These are phyloP conservation scores for Liposcelis brunnea DNA, from an alignment of 2,888 invertebrate species.

Conservation along the genomic window DNA sequence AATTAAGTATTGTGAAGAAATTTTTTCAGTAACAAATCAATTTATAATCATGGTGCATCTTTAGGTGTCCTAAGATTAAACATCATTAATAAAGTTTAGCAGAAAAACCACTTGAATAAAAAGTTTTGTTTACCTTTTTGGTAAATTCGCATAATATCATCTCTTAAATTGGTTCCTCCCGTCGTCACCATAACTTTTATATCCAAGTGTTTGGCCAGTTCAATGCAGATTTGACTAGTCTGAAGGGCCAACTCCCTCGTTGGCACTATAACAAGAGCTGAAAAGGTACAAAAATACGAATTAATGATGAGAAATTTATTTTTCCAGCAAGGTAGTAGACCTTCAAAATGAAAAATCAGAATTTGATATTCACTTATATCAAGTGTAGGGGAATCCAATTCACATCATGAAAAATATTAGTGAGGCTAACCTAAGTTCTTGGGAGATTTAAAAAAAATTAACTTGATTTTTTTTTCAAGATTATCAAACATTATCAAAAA, in stretches of 20 bases:
- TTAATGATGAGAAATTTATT: no score
- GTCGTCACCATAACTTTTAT: slow-evolving; percentile 99
- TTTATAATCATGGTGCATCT: slow-evolving; percentile 6
- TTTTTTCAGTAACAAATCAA: slow-evolving; percentile 4
- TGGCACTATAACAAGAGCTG: slow-evolving; percentile 91
- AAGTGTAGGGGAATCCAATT: no score
- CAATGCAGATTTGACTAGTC: slow-evolving; percentile 99
- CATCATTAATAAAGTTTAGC: slow-evolving; percentile 1
- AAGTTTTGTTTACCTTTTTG: slow-evolving; percentile 92
- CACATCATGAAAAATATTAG: no score
- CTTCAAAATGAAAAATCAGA: no score
- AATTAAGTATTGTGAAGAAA: not conserved
- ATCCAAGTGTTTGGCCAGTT: slow-evolving; percentile 92
- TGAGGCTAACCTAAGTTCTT: no score
- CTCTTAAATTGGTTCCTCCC: slow-evolving; percentile 92
- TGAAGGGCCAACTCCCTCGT: slow-evolving; percentile 97
- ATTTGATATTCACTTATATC: no score
- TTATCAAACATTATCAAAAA: no score
- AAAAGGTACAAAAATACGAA: slow-evolving; percentile 16
- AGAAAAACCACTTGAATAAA: no score
- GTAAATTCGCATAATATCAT: slow-evolving; percentile 98
- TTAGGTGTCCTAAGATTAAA: slow-evolving; percentile 7
- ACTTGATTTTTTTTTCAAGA: no score
- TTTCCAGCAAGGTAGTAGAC: no score
- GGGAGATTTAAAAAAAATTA: no score